Evolutionary conservation across 1,140 invertebrate genomes (phyloP).

Genomic region (Megalopta genalis): DNA sequence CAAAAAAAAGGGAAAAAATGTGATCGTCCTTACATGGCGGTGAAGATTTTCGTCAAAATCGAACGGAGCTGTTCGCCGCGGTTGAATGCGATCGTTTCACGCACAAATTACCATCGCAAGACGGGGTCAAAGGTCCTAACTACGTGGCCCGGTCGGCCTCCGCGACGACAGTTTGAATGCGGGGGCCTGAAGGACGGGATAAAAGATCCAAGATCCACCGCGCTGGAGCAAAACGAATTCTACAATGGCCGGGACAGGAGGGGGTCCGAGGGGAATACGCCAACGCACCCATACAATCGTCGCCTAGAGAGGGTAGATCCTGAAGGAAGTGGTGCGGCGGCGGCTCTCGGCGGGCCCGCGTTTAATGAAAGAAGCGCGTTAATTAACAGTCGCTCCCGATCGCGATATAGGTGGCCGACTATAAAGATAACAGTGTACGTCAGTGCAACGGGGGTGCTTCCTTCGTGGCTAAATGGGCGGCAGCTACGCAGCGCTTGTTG

Average conservation of each 20-base stretch:
- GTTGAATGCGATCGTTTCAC: not conserved
- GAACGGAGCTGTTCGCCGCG: too few relatives aligned
- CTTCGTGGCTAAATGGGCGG: conserved; percentile 40
- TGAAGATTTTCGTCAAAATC: not conserved
- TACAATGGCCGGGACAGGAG: not conserved
- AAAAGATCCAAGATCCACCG: conserved; percentile 18
- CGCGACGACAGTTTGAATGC: too few relatives aligned
- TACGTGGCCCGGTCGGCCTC: too few relatives aligned
- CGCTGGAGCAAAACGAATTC: not conserved
- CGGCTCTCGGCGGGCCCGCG: not conserved
- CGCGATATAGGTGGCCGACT: conserved; percentile 57
- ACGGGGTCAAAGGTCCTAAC: not conserved
- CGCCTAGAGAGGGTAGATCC: too few relatives aligned
- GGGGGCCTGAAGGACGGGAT: not conserved
- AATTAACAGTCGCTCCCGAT: conserved; percentile 61
- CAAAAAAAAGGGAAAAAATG: too few relatives aligned
- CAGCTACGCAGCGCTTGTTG: conserved; percentile 35
- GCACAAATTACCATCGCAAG: not conserved
- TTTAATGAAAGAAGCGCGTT: conserved; percentile 60
- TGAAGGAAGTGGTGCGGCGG: not conserved
- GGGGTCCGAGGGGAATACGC: not conserved
- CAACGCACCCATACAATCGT: not conserved
- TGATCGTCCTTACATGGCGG: too few relatives aligned
- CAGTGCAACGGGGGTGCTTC: conserved; percentile 25
- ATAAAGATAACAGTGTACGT: conserved; percentile 62